Percentiles rank a stretch among this genome's conserved stretches.
Evolutionary conservation across 2,113 vertebrate genomes (phyloP).

Genomic region (Carassius carassius): DNA sequence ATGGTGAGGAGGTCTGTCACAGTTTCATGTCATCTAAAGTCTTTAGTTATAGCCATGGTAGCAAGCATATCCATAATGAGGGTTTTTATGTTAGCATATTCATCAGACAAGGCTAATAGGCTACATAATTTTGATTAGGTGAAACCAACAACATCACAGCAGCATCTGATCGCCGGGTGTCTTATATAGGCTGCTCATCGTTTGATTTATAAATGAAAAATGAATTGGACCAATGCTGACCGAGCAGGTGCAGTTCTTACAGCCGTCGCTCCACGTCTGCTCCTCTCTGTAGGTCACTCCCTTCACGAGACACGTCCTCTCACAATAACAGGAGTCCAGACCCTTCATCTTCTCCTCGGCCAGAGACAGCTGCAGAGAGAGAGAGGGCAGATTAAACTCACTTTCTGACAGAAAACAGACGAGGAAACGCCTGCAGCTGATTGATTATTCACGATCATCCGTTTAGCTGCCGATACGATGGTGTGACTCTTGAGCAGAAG

Average conservation of each 20-base stretch:
- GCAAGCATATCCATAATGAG: too few relatives aligned
- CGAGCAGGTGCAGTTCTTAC: conserved; percentile 97
- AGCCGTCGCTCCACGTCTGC: conserved; percentile 94
- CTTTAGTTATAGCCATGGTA: too few relatives aligned
- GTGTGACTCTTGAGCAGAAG: background rate
- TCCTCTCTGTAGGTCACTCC: conserved; percentile 91
- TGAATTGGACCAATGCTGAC: conserved; percentile 70
- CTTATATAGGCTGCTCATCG: too few relatives aligned
- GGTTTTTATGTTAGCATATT: too few relatives aligned
- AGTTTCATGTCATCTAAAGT: too few relatives aligned
- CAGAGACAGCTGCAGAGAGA: conserved; percentile 83
- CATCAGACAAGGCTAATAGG: too few relatives aligned
- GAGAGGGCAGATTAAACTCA: conserved; percentile 22
- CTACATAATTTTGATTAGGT: too few relatives aligned
- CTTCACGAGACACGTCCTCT: conserved; percentile 93
- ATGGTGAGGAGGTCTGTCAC: background rate
- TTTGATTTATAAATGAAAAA: background rate
- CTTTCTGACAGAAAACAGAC: background rate
- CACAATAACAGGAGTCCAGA: conserved; percentile 97
- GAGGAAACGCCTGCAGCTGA: background rate
- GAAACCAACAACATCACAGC: too few relatives aligned
- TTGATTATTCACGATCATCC: background rate
- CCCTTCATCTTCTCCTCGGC: conserved; percentile 97
- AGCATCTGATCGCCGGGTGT: too few relatives aligned
- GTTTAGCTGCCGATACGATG: background rate